Conservation (phyloP, 2,797 vertebrate species). For the Periparus ater region DNA sequence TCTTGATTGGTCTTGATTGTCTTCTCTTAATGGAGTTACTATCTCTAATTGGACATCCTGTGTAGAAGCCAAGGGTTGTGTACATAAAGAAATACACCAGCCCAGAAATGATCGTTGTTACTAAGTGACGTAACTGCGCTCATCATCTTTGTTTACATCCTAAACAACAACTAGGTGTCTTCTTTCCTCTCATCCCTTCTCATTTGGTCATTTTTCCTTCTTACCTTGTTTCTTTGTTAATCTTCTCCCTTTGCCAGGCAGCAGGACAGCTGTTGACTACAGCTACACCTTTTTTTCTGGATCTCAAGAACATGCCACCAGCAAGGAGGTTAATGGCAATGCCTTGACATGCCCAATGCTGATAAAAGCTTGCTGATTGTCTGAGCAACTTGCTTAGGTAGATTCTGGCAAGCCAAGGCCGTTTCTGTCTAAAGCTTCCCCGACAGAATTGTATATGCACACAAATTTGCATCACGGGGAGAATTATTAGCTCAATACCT, state of each 20-base stretch:
- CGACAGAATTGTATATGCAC: background rate
- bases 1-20: background rate
- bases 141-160: background rate
- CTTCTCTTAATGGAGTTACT: background rate
- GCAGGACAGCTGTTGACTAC: background rate
- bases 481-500: background rate
- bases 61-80: background rate
- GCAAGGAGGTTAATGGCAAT: background rate
- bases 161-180: background rate
- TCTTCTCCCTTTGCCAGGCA: background rate
- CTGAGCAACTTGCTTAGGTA: background rate
- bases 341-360: background rate
- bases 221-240: background rate
- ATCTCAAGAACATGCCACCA: background rate
- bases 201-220: background rate
- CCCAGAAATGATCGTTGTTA: background rate
- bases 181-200: background rate
- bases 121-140: background rate
- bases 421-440: background rate
- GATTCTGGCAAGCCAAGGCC: background rate
- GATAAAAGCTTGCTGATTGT: background rate
- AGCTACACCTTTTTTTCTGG: background rate
- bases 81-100: background rate
- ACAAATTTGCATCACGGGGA: background rate
- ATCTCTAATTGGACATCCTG: background rate